Percentiles rank a stretch among this genome's conserved stretches.
Evolutionary conservation across 2,888 invertebrate species (phyloP).

Genomic region (Trachelus tabidus): DNA sequence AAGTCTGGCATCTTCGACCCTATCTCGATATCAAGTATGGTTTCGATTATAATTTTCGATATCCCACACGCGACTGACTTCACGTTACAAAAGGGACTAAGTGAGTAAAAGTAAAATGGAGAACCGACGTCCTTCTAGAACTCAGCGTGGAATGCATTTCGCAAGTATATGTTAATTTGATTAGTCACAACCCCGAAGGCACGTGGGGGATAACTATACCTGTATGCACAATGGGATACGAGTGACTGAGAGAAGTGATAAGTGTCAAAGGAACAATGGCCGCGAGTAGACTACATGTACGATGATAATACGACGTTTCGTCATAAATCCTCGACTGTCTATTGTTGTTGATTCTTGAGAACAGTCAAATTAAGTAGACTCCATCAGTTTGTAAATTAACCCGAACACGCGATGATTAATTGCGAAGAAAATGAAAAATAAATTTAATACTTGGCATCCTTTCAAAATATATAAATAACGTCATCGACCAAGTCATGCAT

Average conservation of each 20-base stretch:
- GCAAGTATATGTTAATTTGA: slow-evolving; percentile 53
- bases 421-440: no score
- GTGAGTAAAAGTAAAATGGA: background rate
- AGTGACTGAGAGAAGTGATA: background rate
- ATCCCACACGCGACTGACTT: background rate
- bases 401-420: no score
- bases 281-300: background rate
- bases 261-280: slow-evolving; percentile 3
- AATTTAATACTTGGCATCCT: no score
- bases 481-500: no score
- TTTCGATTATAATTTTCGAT: background rate
- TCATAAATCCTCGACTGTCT: background rate
- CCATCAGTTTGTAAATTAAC: no score
- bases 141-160: slow-evolving; percentile 42
- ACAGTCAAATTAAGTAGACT: background rate
- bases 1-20: no score
- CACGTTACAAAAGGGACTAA: background rate
- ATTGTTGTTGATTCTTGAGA: background rate
- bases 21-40: no score
- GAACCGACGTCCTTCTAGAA: background rate
- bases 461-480: no score
- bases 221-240: background rate
- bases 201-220: background rate
- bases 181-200: slow-evolving; percentile 49
- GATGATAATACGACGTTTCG: background rate